Conservation (phyloP, 2,113 vertebrate genomes). For the human region DNA sequence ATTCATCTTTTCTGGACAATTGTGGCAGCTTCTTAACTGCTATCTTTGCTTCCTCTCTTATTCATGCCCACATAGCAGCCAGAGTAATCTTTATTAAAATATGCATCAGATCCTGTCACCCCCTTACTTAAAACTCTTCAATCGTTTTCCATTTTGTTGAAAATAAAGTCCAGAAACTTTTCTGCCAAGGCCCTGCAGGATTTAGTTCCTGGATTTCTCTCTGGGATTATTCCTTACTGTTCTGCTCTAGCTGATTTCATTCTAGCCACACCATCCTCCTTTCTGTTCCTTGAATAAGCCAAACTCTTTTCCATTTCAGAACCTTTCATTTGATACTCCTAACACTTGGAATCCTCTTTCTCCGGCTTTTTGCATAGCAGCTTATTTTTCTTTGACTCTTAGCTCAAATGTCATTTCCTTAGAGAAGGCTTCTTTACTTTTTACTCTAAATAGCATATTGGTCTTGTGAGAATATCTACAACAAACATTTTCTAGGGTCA, state of each 20-base stretch:
- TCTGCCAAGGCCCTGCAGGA: not conserved
- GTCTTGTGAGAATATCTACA: not conserved
- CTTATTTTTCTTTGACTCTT: not conserved
- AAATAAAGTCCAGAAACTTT: not conserved
- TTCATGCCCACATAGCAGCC: not conserved
- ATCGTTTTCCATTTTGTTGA: not conserved
- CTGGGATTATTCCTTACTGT: not conserved
- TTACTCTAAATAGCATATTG: not conserved
- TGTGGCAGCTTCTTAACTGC: not conserved
- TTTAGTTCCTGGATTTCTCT: not conserved
- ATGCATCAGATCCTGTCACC: not conserved
- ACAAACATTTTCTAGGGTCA: not conserved
- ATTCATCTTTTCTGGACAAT: not conserved
- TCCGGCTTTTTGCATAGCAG: not conserved
- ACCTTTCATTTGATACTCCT: not conserved
- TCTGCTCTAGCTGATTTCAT: not conserved
- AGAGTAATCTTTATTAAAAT: not conserved
- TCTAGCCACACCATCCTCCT: not conserved
- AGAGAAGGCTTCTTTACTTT: not conserved
- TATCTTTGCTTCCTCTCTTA: not conserved
- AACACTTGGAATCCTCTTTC: not conserved
- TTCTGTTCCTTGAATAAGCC: not conserved
- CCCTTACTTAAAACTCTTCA: not conserved
- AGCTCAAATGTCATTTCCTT: not conserved
- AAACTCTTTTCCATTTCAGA: not conserved